Percentiles rank a stretch among this genome's conserved stretches.
Evolutionary conservation across 2,888 invertebrate species (phyloP).

Genomic region (Notodonta ziczac): DNA sequence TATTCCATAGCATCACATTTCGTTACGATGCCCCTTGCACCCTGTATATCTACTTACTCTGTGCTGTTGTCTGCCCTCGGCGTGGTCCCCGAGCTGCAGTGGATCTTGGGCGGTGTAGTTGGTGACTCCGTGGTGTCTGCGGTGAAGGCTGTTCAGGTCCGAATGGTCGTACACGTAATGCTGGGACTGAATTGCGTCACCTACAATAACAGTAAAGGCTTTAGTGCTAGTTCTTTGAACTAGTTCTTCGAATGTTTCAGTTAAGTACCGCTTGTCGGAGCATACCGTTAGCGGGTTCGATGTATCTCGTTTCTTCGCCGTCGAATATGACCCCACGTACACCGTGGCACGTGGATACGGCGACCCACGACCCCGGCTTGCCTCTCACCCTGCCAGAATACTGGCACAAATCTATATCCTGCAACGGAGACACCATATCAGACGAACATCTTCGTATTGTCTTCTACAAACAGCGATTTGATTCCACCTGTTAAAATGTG

Average conservation of each 20-base stretch:
- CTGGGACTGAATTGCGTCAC: constrained; percentile 67
- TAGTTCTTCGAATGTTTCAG: no score
- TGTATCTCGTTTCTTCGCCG: constrained; percentile 89
- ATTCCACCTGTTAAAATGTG: neutral
- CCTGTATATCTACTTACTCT: constrained; percentile 72
- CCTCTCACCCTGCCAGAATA: constrained; percentile 90
- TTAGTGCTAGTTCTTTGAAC: neutral
- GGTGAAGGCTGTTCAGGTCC: constrained; percentile 82
- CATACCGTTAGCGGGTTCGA: constrained; percentile 75
- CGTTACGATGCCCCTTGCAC: no score
- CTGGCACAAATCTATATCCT: constrained; percentile 90
- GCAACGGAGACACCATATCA: constrained; percentile 36
- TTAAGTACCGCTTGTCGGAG: neutral
- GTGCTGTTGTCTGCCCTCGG: constrained; percentile 73
- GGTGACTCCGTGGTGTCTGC: constrained; percentile 85
- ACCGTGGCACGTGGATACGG: constrained; percentile 92
- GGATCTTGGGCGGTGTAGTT: constrained; percentile 84
- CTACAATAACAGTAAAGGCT: constrained; percentile 40
- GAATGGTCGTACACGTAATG: constrained; percentile 88
- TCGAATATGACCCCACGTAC: constrained; percentile 91
- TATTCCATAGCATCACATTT: no score
- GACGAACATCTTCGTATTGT: neutral
- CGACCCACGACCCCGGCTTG: constrained; percentile 89
- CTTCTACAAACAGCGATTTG: no score
- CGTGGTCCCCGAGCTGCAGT: constrained; percentile 50